Base-by-base conservation (phyloP, 2,113 vertebrate species). In the Eurypyga helias region DNA sequence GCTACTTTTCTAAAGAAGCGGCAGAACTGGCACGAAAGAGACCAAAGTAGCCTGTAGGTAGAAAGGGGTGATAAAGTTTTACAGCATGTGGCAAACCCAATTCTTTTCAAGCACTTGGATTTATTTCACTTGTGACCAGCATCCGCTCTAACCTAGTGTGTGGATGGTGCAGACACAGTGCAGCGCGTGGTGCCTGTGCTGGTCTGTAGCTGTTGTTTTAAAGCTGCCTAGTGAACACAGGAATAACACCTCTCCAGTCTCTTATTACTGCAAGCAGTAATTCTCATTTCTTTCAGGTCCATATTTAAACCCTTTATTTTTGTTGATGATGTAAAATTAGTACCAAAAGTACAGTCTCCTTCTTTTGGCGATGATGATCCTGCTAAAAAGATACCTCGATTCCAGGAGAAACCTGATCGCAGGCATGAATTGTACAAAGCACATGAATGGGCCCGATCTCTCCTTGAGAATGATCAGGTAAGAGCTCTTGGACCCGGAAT, bases 271-370 rank as follows among this genome's bases (percentile, higher is more conserved):
- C 73, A 90, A 82, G n/a, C 61, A 83, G 70, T 84, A 43, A 89
- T 83, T 96, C 70, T 97, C 10, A 17, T 96, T 87, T 97, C 75
- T 94, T 97, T 93, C 95, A 99, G 98, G 97, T 99, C 98, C 75
- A 97, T 99, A 97, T 99, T 99, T 98, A 99, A 99, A 92, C 98
- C 98, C 80, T 99, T 99, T 95, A 98, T 99, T 97, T 99, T 99
- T 95, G 98, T 98, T 6, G 98, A 98, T 55, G 97, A 98, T 36
- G 98, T 99, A 25, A 98, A 98, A 95, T 97, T 93, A 72, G 98
- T 99, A 78, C 98, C 98, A 52, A 98, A 98, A 95, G 95, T 97
- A n/a, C 98, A 98, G 87, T 98, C 98, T 60, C 98, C 98, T 76
- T 97, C 96, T 83, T 98, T 98, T 58, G 98, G 98, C 77, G 95